Base-by-base conservation (phyloP, 1,140 invertebrate species). In the Mya arenaria region DNA sequence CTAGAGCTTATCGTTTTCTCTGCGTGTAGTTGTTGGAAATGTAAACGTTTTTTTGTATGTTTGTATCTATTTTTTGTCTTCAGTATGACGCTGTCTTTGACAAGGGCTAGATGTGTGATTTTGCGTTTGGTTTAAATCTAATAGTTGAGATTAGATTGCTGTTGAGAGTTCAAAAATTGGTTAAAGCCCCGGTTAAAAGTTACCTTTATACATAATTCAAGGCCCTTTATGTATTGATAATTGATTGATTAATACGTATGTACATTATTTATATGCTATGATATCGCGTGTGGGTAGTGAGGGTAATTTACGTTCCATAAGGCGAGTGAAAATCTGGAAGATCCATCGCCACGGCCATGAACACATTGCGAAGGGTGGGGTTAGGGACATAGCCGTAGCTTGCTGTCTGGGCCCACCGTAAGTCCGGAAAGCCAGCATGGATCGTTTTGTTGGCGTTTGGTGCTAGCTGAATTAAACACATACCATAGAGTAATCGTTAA, bases 331-430 rank as follows among this genome's bases (percentile, higher is more conserved):
- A 87, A 58, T 90, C 89, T n/a, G 87, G 84, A n/a, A 89, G 71
- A 75, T 90, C 89, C 69, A 89, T 75, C 28, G 87, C 84, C 15
- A 88, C 84, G 23, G 89, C 79, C 89, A 90, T 90, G 37, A 90
- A 90, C 0, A 85, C 79, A 68, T 88, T 87, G 28, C 77, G 30
- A 62, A 90, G 63, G 28, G 71, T 56, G 25, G 63, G 60, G 68
- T 90, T 89, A 15, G 89, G 88, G 6, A 86, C 86, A 69, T 77
- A 83, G 30, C 89, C 89, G 73, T 72, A 71, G 34, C 83, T 83
- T 8, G 84, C 86, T 44, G 89, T 90, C 62, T 90, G 89, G n/a
- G 89, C 77, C 88, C 88, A 89, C 13, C 89, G 79, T 19, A 89
- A 63, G 30, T 81, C 81, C 10, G 89, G 85, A 58, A 84, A 87